Percentiles rank a stretch among this genome's conserved stretches.
phyloP scores from a whole-genome alignment of 2,113 vertebrate species.

The Aegithalos caudatus region DNA sequence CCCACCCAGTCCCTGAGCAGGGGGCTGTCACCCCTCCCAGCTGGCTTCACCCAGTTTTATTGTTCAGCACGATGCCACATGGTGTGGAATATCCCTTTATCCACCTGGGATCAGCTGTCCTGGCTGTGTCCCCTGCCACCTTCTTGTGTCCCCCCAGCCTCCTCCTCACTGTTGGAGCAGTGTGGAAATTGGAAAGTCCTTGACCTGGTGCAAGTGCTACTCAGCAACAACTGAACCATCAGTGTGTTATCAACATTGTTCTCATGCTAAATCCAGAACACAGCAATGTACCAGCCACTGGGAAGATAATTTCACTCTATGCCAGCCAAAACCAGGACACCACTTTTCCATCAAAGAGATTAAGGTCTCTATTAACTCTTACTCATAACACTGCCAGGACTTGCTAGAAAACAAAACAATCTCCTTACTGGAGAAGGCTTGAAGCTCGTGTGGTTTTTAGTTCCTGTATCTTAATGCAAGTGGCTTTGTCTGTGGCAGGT shows the following conservation, averaged over 20 bases:
- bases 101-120: neutral
- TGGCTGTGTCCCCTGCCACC: neutral
- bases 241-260: neutral
- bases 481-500: constrained; percentile 69
- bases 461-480: neutral
- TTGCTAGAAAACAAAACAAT: neutral
- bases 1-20: neutral
- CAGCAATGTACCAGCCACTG: neutral
- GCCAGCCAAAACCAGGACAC: neutral
- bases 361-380: neutral
- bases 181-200: neutral
- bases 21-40: neutral
- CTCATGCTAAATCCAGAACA: neutral
- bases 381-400: neutral
- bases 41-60: neutral
- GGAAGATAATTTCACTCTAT: neutral
- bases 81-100: neutral
- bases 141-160: neutral
- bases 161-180: neutral
- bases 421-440: neutral
- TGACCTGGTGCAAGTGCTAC: neutral
- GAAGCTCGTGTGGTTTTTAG: neutral
- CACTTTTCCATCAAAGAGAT: neutral
- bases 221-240: neutral
- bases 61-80: neutral